Evolutionary conservation across 2,113 vertebrate species (phyloP).

Genomic region (Pelusios castaneus): DNA sequence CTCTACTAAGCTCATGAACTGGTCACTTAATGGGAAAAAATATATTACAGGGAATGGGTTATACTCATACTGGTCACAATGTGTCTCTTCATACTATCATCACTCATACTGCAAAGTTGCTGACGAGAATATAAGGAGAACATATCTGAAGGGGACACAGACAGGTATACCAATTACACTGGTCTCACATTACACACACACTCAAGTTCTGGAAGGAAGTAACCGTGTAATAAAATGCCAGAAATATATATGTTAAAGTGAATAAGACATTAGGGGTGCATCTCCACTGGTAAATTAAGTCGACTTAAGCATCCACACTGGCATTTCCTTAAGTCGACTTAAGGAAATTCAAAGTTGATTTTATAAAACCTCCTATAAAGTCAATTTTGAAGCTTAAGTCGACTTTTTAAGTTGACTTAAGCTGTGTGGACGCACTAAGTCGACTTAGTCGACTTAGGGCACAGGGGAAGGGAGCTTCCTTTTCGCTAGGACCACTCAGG

Average conservation of each 20-base stretch:
- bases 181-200: neutral
- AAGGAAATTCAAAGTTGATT: too few species aligned
- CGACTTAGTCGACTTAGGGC: too few species aligned
- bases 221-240: neutral
- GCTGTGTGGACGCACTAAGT: too few species aligned
- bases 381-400: too few species aligned
- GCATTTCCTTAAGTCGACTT: too few species aligned
- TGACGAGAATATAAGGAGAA: neutral
- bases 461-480: too few species aligned
- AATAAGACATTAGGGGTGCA: neutral
- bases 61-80: neutral
- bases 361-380: too few species aligned
- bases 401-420: too few species aligned
- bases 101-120: neutral
- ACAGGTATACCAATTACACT: neutral
- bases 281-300: too few species aligned
- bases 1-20: neutral
- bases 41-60: neutral
- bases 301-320: too few species aligned
- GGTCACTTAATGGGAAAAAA: neutral
- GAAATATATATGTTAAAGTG: neutral
- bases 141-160: neutral
- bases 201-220: neutral
- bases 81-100: neutral
- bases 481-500: too few species aligned